Evolutionary conservation across 1,140 invertebrate genomes (phyloP).

Genomic region (Nylanderia fulva): DNA sequence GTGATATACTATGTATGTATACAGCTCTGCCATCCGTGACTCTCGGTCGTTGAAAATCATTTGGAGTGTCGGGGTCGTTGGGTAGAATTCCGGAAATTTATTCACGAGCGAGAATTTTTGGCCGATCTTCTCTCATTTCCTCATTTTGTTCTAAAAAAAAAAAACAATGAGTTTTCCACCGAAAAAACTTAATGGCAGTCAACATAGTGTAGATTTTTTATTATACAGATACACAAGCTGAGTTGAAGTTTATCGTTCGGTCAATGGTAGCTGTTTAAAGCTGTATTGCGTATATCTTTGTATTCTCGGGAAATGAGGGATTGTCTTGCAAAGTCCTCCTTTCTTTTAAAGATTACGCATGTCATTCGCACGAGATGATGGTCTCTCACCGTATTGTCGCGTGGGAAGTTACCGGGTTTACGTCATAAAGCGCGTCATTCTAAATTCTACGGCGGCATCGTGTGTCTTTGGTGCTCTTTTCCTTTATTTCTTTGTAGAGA

Average conservation of each 20-base stretch:
- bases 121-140: slow-evolving; percentile 25
- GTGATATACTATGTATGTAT: slow-evolving; percentile 1
- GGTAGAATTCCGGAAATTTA: slow-evolving; percentile 57
- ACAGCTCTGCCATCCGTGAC: slow-evolving; percentile 3
- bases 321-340: slow-evolving; percentile 5
- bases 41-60: slow-evolving; percentile 27
- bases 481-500: background rate
- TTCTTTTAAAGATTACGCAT: slow-evolving; percentile 20
- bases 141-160: background rate
- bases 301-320: slow-evolving; percentile 4
- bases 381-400: slow-evolving; percentile 8
- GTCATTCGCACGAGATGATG: slow-evolving; percentile 17
- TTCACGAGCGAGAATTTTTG: background rate
- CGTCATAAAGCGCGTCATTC: slow-evolving; percentile 29
- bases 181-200: background rate
- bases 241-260: slow-evolving; percentile 38
- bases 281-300: slow-evolving; percentile 41
- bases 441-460: slow-evolving; percentile 13
- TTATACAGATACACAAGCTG: slow-evolving; percentile 42
- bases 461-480: background rate
- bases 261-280: slow-evolving; percentile 38
- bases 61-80: slow-evolving; percentile 55
- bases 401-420: slow-evolving; percentile 34
- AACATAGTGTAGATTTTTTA: slow-evolving; percentile 57
- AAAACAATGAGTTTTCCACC: slow-evolving; percentile 42